phyloP scores from a whole-genome alignment of 2,113 vertebrate species.

The Cygnus buccinator region DNA sequence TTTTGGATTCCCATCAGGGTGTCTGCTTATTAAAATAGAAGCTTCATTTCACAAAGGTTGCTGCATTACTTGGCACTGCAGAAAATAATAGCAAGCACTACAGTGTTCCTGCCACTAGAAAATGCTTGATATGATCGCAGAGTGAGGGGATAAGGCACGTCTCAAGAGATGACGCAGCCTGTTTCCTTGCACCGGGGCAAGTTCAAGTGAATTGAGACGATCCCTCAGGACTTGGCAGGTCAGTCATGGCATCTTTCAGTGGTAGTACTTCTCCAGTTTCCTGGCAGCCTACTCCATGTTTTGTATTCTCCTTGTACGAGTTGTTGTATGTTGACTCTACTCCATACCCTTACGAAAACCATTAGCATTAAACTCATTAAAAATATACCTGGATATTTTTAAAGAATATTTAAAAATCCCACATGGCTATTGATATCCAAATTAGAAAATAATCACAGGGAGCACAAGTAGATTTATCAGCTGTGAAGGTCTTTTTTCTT shows the following conservation, averaged over 20 bases:
- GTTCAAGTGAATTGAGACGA: neutral
- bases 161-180: neutral
- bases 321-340: neutral
- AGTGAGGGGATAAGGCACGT: neutral
- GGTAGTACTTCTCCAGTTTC: neutral
- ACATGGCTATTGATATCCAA: neutral
- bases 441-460: neutral
- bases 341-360: neutral
- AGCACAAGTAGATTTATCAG: neutral
- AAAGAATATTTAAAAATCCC: neutral
- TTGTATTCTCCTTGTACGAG: neutral
- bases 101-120: neutral
- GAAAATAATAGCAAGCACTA: slow-evolving; percentile 14
- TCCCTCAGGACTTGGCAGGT: neutral
- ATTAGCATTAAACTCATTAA: neutral
- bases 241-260: neutral
- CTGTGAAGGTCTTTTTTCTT: neutral
- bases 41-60: neutral
- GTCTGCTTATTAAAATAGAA: slow-evolving; percentile 24
- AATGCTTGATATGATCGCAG: neutral
- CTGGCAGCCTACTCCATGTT: neutral
- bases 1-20: neutral
- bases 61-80: neutral
- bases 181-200: neutral
- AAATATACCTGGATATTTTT: neutral